Evolutionary conservation across 2,888 invertebrate species (phyloP).

Genomic region (Panzeria rudis): DNA sequence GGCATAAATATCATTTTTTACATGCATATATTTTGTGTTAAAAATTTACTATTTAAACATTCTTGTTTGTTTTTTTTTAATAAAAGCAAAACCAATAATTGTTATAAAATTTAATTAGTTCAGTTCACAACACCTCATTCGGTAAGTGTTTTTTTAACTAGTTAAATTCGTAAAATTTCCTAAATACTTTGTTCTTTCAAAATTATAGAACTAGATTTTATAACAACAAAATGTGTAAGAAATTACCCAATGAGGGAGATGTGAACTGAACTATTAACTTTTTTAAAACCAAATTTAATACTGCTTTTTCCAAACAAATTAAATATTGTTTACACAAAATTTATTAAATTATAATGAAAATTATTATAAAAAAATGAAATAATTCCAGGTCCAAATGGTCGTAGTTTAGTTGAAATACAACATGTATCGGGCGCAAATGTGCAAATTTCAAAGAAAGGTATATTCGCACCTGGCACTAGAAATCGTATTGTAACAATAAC

Average conservation of each 20-base stretch:
- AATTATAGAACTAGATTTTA: too few species aligned
- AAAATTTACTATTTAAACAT: not conserved
- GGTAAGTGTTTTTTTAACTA: too few species aligned
- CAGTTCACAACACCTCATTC: too few species aligned
- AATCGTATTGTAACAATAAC: constrained; percentile 98
- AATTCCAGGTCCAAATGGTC: constrained; percentile 93
- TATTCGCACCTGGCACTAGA: constrained; percentile 97
- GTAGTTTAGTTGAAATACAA: constrained; percentile 98
- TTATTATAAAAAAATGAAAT: constrained; percentile 61
- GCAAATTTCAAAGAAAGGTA: constrained; percentile 99
- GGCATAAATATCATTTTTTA: not conserved
- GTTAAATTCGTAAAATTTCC: too few species aligned
- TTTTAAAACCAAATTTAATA: not conserved
- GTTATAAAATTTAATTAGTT: not conserved
- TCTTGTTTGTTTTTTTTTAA: not conserved
- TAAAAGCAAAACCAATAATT: not conserved
- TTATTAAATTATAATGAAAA: constrained; percentile 32
- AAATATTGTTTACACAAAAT: not conserved
- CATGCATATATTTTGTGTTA: not conserved
- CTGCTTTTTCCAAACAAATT: not conserved
- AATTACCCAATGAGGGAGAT: too few species aligned
- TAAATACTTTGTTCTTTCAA: too few species aligned
- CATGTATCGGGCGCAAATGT: constrained; percentile 98
- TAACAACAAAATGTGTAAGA: too few species aligned
- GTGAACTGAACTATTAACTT: too few species aligned